Conservation (phyloP, 2,888 invertebrate genomes). For the Phyllotreta cruciferae region DNA sequence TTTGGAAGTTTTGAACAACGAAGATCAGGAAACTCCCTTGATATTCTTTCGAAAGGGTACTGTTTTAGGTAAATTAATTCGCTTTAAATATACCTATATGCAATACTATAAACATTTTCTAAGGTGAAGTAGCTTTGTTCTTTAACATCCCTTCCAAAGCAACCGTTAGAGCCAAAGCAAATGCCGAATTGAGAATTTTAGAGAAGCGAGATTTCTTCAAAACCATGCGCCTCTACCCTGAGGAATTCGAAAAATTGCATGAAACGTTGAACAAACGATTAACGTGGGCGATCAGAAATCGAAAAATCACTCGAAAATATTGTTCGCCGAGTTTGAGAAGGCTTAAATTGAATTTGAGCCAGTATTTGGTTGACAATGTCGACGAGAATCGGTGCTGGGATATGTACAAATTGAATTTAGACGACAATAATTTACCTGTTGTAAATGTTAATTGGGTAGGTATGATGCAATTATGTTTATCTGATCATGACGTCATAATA, state of each 20-base stretch:
- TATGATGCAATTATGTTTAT: too few relatives aligned
- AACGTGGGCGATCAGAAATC: constrained; percentile 9
- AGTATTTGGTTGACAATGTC: background rate
- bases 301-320: constrained; percentile 16
- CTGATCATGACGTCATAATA: background rate
- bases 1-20: constrained; percentile 64
- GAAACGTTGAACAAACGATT: constrained; percentile 36
- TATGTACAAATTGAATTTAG: too few relatives aligned
- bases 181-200: constrained; percentile 62
- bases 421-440: too few relatives aligned
- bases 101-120: background rate
- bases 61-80: constrained; percentile 58
- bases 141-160: constrained; percentile 64
- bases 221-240: constrained; percentile 40
- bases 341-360: constrained; percentile 29
- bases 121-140: constrained; percentile 62
- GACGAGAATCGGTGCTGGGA: too few relatives aligned
- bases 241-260: constrained; percentile 35
- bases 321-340: constrained; percentile 27
- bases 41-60: constrained; percentile 63
- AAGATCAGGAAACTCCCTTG: constrained; percentile 65
- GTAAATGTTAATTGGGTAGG: too few relatives aligned
- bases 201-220: constrained; percentile 43
- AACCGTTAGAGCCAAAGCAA: constrained; percentile 64
- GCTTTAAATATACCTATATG: background rate